phyloP scores from a whole-genome alignment of 2,113 vertebrate genomes.

The Scolopax mira region DNA sequence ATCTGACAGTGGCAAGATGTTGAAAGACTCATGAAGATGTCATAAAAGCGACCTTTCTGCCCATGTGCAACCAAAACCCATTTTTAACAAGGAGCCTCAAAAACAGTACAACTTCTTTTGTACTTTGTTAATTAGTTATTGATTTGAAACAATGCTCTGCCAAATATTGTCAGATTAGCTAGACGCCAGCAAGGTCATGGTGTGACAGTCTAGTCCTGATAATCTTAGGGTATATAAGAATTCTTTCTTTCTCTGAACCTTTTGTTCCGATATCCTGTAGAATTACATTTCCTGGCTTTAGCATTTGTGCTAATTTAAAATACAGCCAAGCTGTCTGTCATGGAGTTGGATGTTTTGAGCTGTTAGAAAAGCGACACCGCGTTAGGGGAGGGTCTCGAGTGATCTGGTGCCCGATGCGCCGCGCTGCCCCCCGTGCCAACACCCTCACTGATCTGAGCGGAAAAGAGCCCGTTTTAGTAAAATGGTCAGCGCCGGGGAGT shows the following conservation, averaged over 20 bases:
- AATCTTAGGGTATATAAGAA: conserved; percentile 59
- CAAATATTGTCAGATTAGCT: conserved; percentile 92
- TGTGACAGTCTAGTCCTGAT: conserved; percentile 74
- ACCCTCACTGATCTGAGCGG: neutral
- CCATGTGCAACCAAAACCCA: conserved; percentile 81
- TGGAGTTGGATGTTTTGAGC: conserved; percentile 39
- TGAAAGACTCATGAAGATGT: conserved; percentile 88
- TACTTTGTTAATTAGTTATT: conserved; percentile 99
- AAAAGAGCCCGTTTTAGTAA: neutral
- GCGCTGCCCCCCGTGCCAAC: neutral
- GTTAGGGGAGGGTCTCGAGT: conserved; percentile 2
- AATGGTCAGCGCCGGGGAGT: neutral
- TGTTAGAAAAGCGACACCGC: conserved; percentile 34
- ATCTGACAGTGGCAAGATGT: conserved; percentile 92
- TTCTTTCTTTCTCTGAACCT: conserved; percentile 62
- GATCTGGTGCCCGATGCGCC: conserved; percentile 15
- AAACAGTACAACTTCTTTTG: conserved; percentile 93
- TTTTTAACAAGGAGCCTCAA: conserved; percentile 91
- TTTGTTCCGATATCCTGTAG: conserved; percentile 62
- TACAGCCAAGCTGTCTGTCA: conserved; percentile 49
- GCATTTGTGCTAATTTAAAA: conserved; percentile 51
- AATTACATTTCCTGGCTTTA: conserved; percentile 66
- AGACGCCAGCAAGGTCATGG: conserved; percentile 84
- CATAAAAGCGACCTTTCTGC: conserved; percentile 96
- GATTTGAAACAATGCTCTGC: conserved; percentile 98